Conservation (phyloP, 2,113 vertebrate species). For the Odobenus rosmarus region DNA sequence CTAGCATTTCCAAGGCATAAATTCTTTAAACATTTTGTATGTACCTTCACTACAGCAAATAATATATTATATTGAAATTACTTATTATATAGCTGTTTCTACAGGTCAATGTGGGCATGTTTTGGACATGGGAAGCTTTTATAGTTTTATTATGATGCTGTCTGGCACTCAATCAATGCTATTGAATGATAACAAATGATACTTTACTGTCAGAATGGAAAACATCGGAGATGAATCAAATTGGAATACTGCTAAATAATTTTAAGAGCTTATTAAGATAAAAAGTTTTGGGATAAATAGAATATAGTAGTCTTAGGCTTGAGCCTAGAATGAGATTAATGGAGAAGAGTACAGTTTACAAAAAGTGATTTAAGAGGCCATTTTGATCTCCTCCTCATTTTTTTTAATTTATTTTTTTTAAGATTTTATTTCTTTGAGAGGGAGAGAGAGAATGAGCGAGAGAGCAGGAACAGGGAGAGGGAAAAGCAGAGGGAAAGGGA, state of each 20-base stretch:
- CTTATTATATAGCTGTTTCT: neutral
- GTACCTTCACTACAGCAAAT: neutral
- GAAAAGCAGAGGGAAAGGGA: too few relatives aligned
- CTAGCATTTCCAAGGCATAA: neutral
- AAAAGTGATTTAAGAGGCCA: neutral
- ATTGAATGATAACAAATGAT: neutral
- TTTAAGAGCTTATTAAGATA: neutral
- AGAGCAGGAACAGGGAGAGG: too few relatives aligned
- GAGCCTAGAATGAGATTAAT: neutral
- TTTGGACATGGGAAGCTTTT: neutral
- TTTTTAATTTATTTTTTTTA: neutral
- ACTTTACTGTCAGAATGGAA: neutral
- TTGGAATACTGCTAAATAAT: neutral
- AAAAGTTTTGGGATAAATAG: constrained; percentile 5
- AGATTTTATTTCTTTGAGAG: too few relatives aligned
- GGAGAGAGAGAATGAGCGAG: too few relatives aligned
- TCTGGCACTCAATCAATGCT: neutral
- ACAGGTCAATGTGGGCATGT: neutral
- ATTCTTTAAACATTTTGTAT: neutral
- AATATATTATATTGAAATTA: neutral
- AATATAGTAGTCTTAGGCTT: neutral
- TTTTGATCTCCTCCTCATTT: neutral
- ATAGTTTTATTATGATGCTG: neutral
- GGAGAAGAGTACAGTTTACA: neutral
- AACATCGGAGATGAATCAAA: neutral